Evolutionary conservation across 2,113 vertebrate genomes (phyloP).

Genomic region (Oostethus manadensis): DNA sequence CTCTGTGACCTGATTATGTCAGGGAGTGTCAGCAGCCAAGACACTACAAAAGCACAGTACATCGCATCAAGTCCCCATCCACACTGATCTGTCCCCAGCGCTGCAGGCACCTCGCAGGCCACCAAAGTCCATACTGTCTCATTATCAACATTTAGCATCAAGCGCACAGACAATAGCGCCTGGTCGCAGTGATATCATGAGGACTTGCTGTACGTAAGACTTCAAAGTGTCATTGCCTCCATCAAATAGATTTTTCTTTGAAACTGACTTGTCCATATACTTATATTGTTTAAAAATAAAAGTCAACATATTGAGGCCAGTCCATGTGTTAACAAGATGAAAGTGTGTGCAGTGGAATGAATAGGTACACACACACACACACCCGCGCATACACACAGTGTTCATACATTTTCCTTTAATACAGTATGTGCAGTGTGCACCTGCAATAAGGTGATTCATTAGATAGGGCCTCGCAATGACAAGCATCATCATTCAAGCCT

Average conservation of each 20-base stretch:
- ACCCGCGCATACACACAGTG: constrained; percentile 76
- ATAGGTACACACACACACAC: constrained; percentile 73
- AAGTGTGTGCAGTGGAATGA: constrained; percentile 82
- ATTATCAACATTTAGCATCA: constrained; percentile 81
- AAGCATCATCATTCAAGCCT: constrained; percentile 98
- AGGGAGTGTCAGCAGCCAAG: constrained; percentile 78
- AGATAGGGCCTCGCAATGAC: constrained; percentile 89
- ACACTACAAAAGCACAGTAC: constrained; percentile 80
- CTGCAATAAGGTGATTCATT: constrained; percentile 99
- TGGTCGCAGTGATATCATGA: constrained; percentile 22
- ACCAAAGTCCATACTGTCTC: constrained; percentile 76
- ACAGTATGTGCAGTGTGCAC: constrained; percentile 89
- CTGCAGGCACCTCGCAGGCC: constrained; percentile 75
- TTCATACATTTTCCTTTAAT: constrained; percentile 91
- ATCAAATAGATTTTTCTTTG: background rate
- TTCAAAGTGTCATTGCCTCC: background rate
- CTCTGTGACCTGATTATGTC: constrained; percentile 90
- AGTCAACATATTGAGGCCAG: constrained; percentile 21
- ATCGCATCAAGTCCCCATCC: constrained; percentile 80
- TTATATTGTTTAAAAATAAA: too few relatives aligned
- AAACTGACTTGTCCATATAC: background rate
- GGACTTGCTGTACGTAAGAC: background rate
- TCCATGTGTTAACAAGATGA: constrained; percentile 77
- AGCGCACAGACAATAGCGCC: constrained; percentile 41
- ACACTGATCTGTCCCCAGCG: constrained; percentile 70